Conservation (phyloP, 2,888 invertebrate species). For the Archips xylosteana region DNA sequence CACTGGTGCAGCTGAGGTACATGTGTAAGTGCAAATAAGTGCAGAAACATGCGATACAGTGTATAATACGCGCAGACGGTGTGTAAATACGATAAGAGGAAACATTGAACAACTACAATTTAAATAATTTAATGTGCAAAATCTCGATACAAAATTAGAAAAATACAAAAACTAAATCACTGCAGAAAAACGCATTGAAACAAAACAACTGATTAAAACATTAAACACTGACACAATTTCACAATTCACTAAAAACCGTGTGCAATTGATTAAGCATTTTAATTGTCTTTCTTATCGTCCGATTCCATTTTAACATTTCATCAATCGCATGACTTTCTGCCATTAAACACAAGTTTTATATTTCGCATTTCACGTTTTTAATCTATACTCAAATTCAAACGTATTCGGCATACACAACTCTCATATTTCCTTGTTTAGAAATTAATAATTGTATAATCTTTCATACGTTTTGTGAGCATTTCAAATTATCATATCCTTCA, state of each 20-base stretch:
- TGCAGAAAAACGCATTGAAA: not conserved
- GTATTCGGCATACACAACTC: too few relatives aligned
- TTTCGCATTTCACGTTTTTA: not conserved
- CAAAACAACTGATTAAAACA: not conserved
- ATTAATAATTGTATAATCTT: too few relatives aligned
- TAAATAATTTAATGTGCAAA: slow-evolving; percentile 14
- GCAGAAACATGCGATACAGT: slow-evolving; percentile 12
- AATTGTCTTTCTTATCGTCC: not conserved
- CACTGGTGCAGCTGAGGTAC: slow-evolving; percentile 13
- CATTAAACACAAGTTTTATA: not conserved
- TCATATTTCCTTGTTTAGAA: not conserved
- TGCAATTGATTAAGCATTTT: not conserved
- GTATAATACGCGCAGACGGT: not conserved
- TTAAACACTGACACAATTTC: slow-evolving; percentile 5
- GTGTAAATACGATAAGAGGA: not conserved
- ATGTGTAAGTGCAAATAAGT: slow-evolving; percentile 13
- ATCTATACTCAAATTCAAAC: not conserved
- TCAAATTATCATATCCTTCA: too few relatives aligned
- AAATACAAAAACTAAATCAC: slow-evolving; percentile 20
- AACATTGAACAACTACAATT: not conserved
- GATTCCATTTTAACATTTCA: not conserved
- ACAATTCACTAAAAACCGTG: slow-evolving; percentile 5
- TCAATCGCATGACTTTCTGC: not conserved
- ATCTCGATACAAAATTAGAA: slow-evolving; percentile 19
- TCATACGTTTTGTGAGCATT: too few relatives aligned